Conservation (phyloP, 64 coral and sea anemone genomes). For the Montipora foliosa region DNA sequence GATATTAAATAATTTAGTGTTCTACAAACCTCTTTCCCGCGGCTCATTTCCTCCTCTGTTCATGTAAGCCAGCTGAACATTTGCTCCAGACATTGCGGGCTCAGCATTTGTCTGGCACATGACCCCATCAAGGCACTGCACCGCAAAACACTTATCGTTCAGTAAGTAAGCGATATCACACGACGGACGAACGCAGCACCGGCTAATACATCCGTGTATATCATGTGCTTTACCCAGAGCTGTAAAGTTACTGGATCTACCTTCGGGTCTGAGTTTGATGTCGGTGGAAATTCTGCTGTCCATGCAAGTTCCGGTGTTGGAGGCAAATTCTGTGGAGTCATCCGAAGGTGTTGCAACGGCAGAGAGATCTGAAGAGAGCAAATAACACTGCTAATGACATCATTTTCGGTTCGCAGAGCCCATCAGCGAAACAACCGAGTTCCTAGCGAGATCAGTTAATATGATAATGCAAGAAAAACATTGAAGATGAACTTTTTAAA, state of each 20-base stretch:
- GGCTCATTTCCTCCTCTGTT: conserved; percentile 57
- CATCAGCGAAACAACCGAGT: too few species aligned
- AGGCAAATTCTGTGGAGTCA: conserved; percentile 22
- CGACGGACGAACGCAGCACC: conserved; percentile 80
- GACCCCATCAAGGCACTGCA: conserved; percentile 93
- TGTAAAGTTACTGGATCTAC: conserved; percentile 70
- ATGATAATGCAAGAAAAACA: too few species aligned
- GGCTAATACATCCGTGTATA: conserved; percentile 72
- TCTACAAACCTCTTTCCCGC: conserved; percentile 84
- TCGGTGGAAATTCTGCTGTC: conserved; percentile 75
- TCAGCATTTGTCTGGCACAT: conserved; percentile 82
- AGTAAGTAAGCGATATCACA: conserved; percentile 97
- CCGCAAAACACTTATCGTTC: conserved; percentile 88
- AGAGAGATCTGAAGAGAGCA: not conserved
- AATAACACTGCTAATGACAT: not conserved
- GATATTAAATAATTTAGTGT: not conserved
- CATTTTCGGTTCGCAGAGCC: too few species aligned
- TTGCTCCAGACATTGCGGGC: conserved; percentile 64
- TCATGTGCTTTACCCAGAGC: conserved; percentile 69
- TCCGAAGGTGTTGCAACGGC: conserved; percentile 17
- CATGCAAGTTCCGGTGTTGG: conserved; percentile 31
- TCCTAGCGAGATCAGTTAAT: too few species aligned
- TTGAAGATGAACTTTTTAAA: too few species aligned
- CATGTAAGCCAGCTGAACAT: conserved; percentile 93
- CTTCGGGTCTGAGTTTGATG: conserved; percentile 59